Evolutionary conservation across 2,797 vertebrate genomes (phyloP).

Genomic region (Linurgus olivaceus): DNA sequence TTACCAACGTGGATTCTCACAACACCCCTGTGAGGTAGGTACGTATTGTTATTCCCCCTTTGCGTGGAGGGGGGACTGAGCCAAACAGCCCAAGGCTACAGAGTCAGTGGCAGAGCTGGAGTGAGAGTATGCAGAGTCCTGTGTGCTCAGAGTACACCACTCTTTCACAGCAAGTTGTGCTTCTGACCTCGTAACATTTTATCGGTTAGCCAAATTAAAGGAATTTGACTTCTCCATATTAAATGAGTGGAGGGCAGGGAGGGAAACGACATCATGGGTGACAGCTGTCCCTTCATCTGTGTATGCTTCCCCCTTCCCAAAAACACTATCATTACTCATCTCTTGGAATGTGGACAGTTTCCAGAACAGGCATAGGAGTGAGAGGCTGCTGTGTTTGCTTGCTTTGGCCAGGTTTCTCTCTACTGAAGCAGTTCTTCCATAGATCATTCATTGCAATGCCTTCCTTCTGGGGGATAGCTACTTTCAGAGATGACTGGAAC

Average conservation of each 20-base stretch:
- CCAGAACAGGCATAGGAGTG: constrained; percentile 33
- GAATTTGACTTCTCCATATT: background rate
- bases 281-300: background rate
- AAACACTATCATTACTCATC: background rate
- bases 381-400: constrained; percentile 5
- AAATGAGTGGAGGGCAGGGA: background rate
- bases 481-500: background rate
- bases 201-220: constrained; percentile 6
- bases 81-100: constrained; percentile 69
- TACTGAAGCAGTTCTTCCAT: constrained; percentile 1
- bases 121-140: constrained; percentile 57
- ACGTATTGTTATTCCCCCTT: constrained; percentile 63
- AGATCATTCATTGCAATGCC: background rate
- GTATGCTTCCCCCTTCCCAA: background rate
- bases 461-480: background rate
- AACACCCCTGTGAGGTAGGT: constrained; percentile 71
- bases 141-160: constrained; percentile 50
- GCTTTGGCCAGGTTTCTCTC: background rate
- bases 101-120: constrained; percentile 59
- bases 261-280: background rate
- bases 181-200: constrained; percentile 45
- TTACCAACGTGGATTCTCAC: constrained; percentile 54
- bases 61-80: constrained; percentile 43
- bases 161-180: constrained; percentile 48
- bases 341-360: constrained; percentile 2